phyloP scores from a whole-genome alignment of 2,113 vertebrate genomes.

The Otolemur garnettii region DNA sequence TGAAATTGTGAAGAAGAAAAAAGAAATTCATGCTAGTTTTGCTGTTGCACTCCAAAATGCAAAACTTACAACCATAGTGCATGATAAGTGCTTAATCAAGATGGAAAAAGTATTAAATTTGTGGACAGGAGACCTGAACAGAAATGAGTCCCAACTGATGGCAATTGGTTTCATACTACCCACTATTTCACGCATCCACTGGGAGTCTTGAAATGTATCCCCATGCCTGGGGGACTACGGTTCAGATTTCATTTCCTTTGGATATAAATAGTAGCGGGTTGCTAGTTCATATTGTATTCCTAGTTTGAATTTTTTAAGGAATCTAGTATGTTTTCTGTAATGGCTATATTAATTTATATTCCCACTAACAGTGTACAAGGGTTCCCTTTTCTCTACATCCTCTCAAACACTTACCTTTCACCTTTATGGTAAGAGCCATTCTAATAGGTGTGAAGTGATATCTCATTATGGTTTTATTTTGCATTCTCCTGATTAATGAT shows the following conservation, averaged over 20 bases:
- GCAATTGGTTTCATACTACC: not conserved
- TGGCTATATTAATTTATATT: not conserved
- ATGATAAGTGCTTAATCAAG: not conserved
- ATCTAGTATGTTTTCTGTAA: not conserved
- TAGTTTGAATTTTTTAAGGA: not conserved
- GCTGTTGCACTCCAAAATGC: not conserved
- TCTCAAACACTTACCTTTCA: not conserved
- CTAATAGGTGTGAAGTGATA: not conserved
- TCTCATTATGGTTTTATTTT: not conserved
- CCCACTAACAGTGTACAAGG: too few relatives aligned
- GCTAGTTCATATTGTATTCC: not conserved
- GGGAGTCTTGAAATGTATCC: not conserved
- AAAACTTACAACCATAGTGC: not conserved
- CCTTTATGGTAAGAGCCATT: not conserved
- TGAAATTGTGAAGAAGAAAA: not conserved
- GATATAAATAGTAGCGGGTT: not conserved
- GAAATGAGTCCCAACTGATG: not conserved
- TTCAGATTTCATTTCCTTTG: not conserved
- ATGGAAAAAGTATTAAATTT: not conserved
- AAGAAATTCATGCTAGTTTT: not conserved
- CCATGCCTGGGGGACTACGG: not conserved
- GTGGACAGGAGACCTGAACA: not conserved
- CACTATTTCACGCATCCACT: not conserved
- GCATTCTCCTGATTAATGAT: not conserved
- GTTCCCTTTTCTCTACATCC: not conserved